Conservation (phyloP, 2,888 invertebrate genomes). For the Cryptocephalus primarius region DNA sequence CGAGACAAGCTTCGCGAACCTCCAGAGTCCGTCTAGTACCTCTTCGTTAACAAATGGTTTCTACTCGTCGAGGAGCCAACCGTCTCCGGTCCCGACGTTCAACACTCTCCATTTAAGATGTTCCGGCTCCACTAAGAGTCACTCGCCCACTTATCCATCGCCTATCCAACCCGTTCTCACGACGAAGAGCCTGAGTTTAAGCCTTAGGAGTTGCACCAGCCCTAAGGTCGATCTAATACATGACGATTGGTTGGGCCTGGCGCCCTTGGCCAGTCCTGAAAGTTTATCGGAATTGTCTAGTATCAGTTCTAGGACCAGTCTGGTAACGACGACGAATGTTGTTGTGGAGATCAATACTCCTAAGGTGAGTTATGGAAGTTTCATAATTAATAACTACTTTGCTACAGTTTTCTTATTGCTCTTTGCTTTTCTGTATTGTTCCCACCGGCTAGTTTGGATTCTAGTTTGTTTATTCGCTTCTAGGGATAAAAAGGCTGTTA, state of each 20-base stretch:
- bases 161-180: constrained; percentile 9
- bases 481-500: no score
- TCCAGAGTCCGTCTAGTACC: constrained; percentile 41
- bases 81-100: constrained; percentile 19
- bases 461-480: no score
- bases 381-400: no score
- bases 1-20: constrained; percentile 66
- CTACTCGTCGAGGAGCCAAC: constrained; percentile 29
- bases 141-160: constrained; percentile 22
- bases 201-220: constrained; percentile 17
- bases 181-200: constrained; percentile 22
- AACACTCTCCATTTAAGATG: neutral
- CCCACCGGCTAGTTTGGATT: no score
- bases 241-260: constrained; percentile 58
- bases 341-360: constrained; percentile 22
- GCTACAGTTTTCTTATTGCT: no score
- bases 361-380: constrained; percentile 12
- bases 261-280: constrained; percentile 74
- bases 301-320: constrained; percentile 56
- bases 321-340: constrained; percentile 39
- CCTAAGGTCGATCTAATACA: constrained; percentile 43
- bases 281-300: constrained; percentile 73
- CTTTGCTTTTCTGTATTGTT: no score
- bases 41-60: constrained; percentile 34
- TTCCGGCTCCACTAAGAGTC: constrained; percentile 20